phyloP scores from a whole-genome alignment of 2,888 invertebrate species.

The Ophion obscuratus region DNA sequence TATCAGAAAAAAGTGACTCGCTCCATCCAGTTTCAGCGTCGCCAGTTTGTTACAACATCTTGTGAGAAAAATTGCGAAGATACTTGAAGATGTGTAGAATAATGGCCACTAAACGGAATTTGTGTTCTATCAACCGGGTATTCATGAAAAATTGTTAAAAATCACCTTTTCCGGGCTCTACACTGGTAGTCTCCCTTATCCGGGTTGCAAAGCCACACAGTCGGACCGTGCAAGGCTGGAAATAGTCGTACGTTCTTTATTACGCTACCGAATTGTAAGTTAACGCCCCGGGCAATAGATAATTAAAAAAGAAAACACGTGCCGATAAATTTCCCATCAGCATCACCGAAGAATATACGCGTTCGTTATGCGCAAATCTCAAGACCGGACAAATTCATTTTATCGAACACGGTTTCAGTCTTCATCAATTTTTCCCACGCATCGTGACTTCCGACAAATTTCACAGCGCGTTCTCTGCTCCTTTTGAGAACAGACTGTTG shows the following conservation, averaged over 20 bases:
- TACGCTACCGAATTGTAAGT: slow-evolving; percentile 12
- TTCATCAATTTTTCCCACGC: not conserved
- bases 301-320: slow-evolving; percentile 12
- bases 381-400: not conserved
- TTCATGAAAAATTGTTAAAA: not conserved
- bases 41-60: not conserved
- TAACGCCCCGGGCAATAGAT: slow-evolving; percentile 26
- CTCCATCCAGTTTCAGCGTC: too few species aligned
- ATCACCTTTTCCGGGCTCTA: too few species aligned
- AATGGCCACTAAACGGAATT: not conserved
- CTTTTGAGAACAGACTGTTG: not conserved
- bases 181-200: too few species aligned
- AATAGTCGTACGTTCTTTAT: not conserved
- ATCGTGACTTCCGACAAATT: not conserved
- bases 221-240: too few species aligned
- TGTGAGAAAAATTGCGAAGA: not conserved
- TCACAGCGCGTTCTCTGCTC: not conserved
- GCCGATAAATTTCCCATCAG: slow-evolving; percentile 38
- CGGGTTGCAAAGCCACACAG: too few species aligned
- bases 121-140: not conserved
- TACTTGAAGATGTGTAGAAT: not conserved
- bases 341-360: not conserved
- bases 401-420: not conserved
- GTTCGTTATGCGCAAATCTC: not conserved
- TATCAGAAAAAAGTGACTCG: too few species aligned